Evolutionary conservation across 2,888 invertebrate genomes (phyloP), one percentile per base, ranked within the genome.

Genomic region (Lobophora halterata): DNA sequence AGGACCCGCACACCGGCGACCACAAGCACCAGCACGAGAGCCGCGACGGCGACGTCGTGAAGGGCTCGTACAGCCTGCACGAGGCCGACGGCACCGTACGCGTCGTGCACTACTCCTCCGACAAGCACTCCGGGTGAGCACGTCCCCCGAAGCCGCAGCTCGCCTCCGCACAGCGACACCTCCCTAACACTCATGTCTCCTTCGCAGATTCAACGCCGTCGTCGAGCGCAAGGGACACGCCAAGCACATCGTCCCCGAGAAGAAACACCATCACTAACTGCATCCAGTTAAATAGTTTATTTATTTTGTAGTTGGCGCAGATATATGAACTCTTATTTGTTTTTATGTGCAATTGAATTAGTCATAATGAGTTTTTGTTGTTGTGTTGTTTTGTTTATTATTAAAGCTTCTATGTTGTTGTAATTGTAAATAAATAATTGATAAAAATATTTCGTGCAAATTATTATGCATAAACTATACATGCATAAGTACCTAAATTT

Each of bases 41-140:
- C 48, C 79, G 85, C 19, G 85, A 89, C 64, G 91, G 91, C 2
- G 88, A 91, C 55, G 83, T 81, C 13, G 91, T 91, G 29, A 88
- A 89, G 63, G 91, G 91, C 24, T 87, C 89, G 56, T 91, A 91
- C 68, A 49, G 48, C 18, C 43, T 64, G 23, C 54, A 61, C 6
- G 54, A 61, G 37, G 54, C 65, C 16, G 65, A 65, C 12, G 64
- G 64, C 20, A 33, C 52, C 49, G 55, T 78, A 33, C 71, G 87
- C 49, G 77, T 74, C 9, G 89, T 89, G 6, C 76, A 88, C 54
- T 89, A 89, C 66, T 71, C 72, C 55, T 89, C 87, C 26, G 89
- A 89, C 54, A 74, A 88, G 58, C 49, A 55, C 32, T 40, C 49
- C 3, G 54, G 54, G 53, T 53, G 20, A 51, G 51, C 1, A 8